A percentile compares a stretch with the other conserved stretches of the same genome.
Evolutionary conservation across 2,113 vertebrate genomes (phyloP).

Genomic region (Hippoglossus stenolepis): DNA sequence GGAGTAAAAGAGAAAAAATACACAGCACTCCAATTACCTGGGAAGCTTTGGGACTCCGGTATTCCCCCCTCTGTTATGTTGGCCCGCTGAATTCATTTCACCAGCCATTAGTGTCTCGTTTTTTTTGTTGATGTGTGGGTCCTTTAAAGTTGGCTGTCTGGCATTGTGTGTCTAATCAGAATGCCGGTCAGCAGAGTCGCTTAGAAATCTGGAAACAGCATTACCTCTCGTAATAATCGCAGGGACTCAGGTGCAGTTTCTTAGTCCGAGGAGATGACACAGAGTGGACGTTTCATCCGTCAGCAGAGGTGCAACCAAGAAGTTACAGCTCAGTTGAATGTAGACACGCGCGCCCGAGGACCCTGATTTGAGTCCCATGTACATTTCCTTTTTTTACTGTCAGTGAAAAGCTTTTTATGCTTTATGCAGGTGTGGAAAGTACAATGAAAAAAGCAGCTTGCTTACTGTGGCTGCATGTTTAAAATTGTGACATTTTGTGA

Average conservation of each 20-base stretch:
- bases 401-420: background rate
- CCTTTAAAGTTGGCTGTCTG: slow-evolving; percentile 53
- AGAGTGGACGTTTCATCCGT: slow-evolving; percentile 9
- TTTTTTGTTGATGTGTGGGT: slow-evolving; percentile 61
- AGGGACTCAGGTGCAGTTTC: slow-evolving; percentile 1
- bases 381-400: slow-evolving; percentile 6
- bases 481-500: background rate
- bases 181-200: slow-evolving; percentile 30
- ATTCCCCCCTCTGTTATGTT: slow-evolving; percentile 74
- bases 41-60: slow-evolving; percentile 74
- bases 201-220: slow-evolving; percentile 1
- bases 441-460: background rate
- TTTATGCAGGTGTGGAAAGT: slow-evolving; percentile 4
- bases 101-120: slow-evolving; percentile 70
- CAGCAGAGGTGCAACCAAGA: slow-evolving; percentile 8
- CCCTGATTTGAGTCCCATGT: slow-evolving; percentile 10
- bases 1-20: slow-evolving; percentile 40
- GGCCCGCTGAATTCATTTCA: slow-evolving; percentile 71
- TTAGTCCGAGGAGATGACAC: slow-evolving; percentile 6
- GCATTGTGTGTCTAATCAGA: slow-evolving; percentile 53
- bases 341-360: background rate
- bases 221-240: slow-evolving; percentile 19
- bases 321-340: slow-evolving; percentile 13
- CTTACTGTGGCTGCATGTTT: background rate
- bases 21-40: slow-evolving; percentile 75